Percentiles rank a stretch among this genome's conserved stretches.
These are phyloP conservation scores for Drosophila ogumai DNA, from an alignment of 1,140 invertebrate genomes.

Conservation along the genomic window DNA sequence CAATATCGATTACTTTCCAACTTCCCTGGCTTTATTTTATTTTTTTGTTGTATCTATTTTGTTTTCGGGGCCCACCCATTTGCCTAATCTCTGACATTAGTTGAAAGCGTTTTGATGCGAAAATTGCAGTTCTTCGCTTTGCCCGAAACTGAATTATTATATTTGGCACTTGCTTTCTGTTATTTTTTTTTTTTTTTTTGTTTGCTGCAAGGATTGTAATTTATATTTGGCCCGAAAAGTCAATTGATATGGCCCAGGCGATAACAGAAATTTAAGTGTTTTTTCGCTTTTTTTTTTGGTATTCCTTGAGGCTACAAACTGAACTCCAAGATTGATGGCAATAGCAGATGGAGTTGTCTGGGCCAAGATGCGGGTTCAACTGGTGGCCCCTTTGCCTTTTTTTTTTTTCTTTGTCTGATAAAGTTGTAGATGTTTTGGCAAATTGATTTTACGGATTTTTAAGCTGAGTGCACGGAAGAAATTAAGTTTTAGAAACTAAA, in stretches of 20 bases:
- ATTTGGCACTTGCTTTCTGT: constrained; percentile 60
- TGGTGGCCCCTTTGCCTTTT: constrained; percentile 20
- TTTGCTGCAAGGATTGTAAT: constrained; percentile 53
- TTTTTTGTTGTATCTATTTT: constrained; percentile 29
- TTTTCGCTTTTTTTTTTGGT: constrained; percentile 27
- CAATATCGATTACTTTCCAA: constrained; percentile 48
- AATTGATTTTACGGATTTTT: constrained; percentile 80
- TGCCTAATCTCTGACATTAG: constrained; percentile 72
- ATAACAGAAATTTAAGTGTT: constrained; percentile 74
- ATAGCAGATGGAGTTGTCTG: constrained; percentile 66
- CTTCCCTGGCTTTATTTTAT: constrained; percentile 3
- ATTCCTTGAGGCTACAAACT: constrained; percentile 33
- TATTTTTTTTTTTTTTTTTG: constrained; percentile 18
- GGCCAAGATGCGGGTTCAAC: constrained; percentile 63
- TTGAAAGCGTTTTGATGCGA: constrained; percentile 67
- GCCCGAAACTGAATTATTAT: constrained; percentile 71
- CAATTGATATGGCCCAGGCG: constrained; percentile 75
- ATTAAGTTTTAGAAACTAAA: not conserved
- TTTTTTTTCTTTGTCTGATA: constrained; percentile 45
- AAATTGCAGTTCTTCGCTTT: constrained; percentile 58
- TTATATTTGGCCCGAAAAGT: constrained; percentile 76
- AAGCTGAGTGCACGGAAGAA: constrained; percentile 15
- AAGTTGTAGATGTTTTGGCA: constrained; percentile 80
- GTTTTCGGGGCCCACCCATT: constrained; percentile 65
- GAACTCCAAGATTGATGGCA: constrained; percentile 58